Conservation (phyloP, 1,140 invertebrate genomes). For the Triops cancriformis region DNA sequence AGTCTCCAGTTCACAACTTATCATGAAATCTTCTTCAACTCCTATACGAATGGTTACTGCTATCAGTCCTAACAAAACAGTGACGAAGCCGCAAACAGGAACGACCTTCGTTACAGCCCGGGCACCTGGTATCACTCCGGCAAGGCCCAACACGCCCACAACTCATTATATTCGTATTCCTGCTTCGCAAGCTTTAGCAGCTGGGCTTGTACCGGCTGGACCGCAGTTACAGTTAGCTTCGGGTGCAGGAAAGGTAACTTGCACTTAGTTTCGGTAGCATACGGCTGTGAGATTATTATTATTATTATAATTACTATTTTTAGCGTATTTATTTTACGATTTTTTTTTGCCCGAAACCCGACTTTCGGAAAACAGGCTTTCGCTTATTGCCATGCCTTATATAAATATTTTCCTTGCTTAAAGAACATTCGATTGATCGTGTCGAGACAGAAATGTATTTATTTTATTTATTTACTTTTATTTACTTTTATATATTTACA, state of each 20-base stretch:
- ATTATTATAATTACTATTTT: too few species aligned
- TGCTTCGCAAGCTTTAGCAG: conserved; percentile 24
- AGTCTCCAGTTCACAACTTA: neutral
- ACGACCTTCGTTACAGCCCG: neutral
- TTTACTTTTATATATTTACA: too few species aligned
- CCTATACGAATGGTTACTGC: conserved; percentile 23
- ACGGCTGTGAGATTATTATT: neutral
- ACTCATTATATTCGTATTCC: conserved; percentile 21
- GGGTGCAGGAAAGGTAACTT: neutral
- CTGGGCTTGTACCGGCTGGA: conserved; percentile 21
- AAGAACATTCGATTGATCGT: too few species aligned
- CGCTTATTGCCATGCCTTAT: too few species aligned
- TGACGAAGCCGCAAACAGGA: conserved; percentile 7
- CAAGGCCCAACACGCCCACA: conserved; percentile 11
- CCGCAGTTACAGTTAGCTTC: conserved; percentile 1
- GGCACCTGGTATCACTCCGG: neutral
- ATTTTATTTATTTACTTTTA: too few species aligned
- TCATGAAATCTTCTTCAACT: conserved; percentile 21
- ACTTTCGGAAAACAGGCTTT: too few species aligned
- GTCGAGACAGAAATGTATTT: too few species aligned
- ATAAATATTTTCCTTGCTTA: too few species aligned
- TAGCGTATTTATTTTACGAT: too few species aligned
- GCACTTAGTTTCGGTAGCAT: neutral
- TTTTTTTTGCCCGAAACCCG: too few species aligned
- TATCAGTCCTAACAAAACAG: conserved; percentile 11